A percentile compares a stretch with the other conserved stretches of the same genome.
These are phyloP conservation scores for Coreoperca whiteheadi DNA, from an alignment of 2,113 vertebrate genomes.

Conservation along the genomic window DNA sequence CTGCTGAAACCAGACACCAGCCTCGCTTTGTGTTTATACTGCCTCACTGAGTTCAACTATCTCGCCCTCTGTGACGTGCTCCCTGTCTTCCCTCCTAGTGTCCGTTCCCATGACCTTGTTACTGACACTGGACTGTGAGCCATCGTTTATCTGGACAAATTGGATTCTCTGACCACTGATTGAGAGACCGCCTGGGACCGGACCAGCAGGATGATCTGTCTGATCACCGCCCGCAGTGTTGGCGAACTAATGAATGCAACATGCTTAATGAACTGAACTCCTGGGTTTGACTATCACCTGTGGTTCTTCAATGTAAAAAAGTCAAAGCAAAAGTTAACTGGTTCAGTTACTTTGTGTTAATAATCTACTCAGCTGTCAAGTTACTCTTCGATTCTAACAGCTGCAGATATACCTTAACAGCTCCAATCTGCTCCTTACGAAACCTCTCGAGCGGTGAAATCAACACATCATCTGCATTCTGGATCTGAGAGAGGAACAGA, in stretches of 20 bases:
- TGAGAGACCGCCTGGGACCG: slow-evolving; percentile 11
- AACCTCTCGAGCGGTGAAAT: slow-evolving; percentile 98
- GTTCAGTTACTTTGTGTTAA: not conserved
- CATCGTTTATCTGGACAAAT: slow-evolving; percentile 57
- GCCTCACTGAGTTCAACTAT: slow-evolving; percentile 57
- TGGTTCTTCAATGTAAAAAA: not conserved
- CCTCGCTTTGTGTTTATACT: slow-evolving; percentile 62
- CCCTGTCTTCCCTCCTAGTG: slow-evolving; percentile 45
- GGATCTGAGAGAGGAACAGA: slow-evolving; percentile 87
- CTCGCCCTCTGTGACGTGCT: slow-evolving; percentile 54
- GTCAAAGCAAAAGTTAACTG: not conserved
- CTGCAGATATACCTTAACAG: slow-evolving; percentile 90
- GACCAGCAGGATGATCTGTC: not conserved
- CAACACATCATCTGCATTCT: slow-evolving; percentile 97
- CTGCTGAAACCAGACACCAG: slow-evolving; percentile 73
- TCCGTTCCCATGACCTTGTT: slow-evolving; percentile 80
- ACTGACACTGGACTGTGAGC: slow-evolving; percentile 59
- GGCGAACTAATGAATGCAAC: not conserved
- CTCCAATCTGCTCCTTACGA: slow-evolving; percentile 98
- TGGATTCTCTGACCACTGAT: slow-evolving; percentile 48
- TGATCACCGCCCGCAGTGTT: slow-evolving; percentile 17
- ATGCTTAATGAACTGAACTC: not conserved
- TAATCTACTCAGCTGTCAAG: not conserved
- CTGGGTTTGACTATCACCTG: not conserved
- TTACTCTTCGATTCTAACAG: not conserved